Conservation (phyloP, 2,888 invertebrate species). For the Rhynchonema sp. region DNA sequence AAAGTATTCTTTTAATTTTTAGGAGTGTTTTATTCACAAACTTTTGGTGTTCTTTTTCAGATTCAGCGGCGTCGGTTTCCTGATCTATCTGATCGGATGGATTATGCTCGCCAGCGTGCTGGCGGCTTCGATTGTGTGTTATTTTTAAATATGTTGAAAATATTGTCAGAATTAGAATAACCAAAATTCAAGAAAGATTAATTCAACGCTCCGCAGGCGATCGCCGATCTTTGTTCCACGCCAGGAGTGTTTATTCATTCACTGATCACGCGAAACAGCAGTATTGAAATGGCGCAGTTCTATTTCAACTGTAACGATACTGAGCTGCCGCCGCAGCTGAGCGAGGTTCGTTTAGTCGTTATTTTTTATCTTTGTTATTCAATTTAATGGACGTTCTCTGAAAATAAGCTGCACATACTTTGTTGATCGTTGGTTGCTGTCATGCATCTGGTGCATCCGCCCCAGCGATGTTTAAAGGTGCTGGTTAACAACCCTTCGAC, state of each 20-base stretch:
- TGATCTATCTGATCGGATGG: constrained; percentile 21
- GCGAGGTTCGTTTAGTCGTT: not conserved
- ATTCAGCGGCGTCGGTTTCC: constrained; percentile 22
- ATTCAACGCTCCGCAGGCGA: not conserved
- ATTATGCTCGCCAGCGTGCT: constrained; percentile 7
- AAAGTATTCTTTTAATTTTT: not conserved
- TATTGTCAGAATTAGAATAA: too few relatives aligned
- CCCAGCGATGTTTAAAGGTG: too few relatives aligned
- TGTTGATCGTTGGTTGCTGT: too few relatives aligned
- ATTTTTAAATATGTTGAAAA: too few relatives aligned
- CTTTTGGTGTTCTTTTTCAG: too few relatives aligned
- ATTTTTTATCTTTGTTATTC: not conserved
- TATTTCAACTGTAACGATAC: not conserved
- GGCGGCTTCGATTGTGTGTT: not conserved
- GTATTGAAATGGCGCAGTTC: not conserved
- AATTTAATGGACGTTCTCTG: not conserved
- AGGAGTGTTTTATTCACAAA: not conserved
- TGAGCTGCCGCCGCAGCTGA: not conserved
- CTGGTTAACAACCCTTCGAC: too few relatives aligned
- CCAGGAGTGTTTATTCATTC: not conserved
- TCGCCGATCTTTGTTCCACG: not conserved
- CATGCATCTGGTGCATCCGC: too few relatives aligned
- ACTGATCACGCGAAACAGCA: not conserved
- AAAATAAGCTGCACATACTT: too few relatives aligned
- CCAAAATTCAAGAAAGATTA: too few relatives aligned